A percentile compares a stretch with the other conserved stretches of the same genome.
Evolutionary conservation across 2,888 invertebrate genomes (phyloP).

Genomic region (Antitype chi): DNA sequence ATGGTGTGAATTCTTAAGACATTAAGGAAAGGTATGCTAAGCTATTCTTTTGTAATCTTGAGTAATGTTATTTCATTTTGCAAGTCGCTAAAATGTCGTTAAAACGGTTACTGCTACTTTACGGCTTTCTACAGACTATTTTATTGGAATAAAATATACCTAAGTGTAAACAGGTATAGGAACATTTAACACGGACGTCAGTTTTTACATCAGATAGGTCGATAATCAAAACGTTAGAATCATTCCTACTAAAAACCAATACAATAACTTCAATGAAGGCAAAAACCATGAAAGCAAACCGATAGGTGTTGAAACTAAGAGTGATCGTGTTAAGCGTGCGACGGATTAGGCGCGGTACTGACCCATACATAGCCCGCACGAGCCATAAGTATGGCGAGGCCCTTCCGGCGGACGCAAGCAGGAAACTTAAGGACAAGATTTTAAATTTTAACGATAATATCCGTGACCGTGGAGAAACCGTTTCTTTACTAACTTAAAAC

Average conservation of each 20-base stretch:
- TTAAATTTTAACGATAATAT: slow-evolving; percentile 57
- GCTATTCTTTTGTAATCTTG: slow-evolving; percentile 53
- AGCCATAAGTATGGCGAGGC: slow-evolving; percentile 75
- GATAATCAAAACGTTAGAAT: slow-evolving; percentile 1
- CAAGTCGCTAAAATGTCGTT: slow-evolving; percentile 26
- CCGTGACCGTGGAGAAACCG: slow-evolving; percentile 36
- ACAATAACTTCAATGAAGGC: slow-evolving; percentile 14
- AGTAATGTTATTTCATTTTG: slow-evolving; percentile 36
- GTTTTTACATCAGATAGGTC: slow-evolving; percentile 4
- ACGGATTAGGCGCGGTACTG: slow-evolving; percentile 77
- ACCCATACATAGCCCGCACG: slow-evolving; percentile 73
- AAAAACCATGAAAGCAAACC: slow-evolving; percentile 74
- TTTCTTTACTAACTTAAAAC: slow-evolving; percentile 24
- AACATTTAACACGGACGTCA: background rate
- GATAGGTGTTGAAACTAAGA: slow-evolving; percentile 73
- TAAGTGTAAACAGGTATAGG: background rate
- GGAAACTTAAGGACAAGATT: slow-evolving; percentile 63
- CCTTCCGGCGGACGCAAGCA: slow-evolving; percentile 82
- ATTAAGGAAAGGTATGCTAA: slow-evolving; percentile 64
- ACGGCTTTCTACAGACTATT: slow-evolving; percentile 19
- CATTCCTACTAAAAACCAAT: background rate
- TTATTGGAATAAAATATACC: background rate
- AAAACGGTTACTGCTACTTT: slow-evolving; percentile 27
- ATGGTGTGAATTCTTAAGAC: slow-evolving; percentile 66
- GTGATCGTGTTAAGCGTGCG: slow-evolving; percentile 69